Evolutionary conservation across 2,888 invertebrate genomes (phyloP), one percentile per base, ranked within the genome.

Genomic region (Dione vanillae): DNA sequence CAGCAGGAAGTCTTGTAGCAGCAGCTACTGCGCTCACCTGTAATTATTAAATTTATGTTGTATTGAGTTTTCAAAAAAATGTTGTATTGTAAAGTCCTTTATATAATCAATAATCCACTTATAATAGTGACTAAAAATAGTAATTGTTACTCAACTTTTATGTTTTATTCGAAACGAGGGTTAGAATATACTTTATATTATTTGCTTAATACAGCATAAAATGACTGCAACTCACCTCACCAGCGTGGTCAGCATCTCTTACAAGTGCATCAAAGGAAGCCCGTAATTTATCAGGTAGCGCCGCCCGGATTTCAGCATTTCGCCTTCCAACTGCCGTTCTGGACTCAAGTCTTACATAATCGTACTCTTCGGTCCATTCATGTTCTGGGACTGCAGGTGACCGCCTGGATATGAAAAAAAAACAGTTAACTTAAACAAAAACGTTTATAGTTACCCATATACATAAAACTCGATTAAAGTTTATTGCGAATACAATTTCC

Each of bases 261-360:
- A 97, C 94, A 10, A 96, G 94, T 40, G 95, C 95, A 81, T 97
- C 97, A 84, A 96, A 97, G 78, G 96, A 96, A 77, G 96, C 95
- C 76, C 96, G 94, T 45, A 97, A 89, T 83, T 96, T 96, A 82
- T 95, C 95, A 0, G 97, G 96, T 75, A 97, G 87, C 35, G 95
- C 94, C 71, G 96, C 96, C 35, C 96, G 94, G 5, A 97, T 94
- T 79, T 96, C 96, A 10, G 96, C 96, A 79, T 96, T 95, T 77
- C 96, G 95, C 74, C 95, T 94, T 20, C 95, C 95, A 2, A 95
- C 94, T 41, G 94, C 94, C 76, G 96, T 95, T 80, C 96, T 95
- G 2, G 97, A 96, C 85, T 96, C 95, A 83, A 98, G 93, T 82
- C 96, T 96, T 59, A 98, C 98, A 84, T 98, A 98, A 87, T 98